phyloP scores from a whole-genome alignment of 2,113 vertebrate species.

The Engraulis encrasicolus region DNA sequence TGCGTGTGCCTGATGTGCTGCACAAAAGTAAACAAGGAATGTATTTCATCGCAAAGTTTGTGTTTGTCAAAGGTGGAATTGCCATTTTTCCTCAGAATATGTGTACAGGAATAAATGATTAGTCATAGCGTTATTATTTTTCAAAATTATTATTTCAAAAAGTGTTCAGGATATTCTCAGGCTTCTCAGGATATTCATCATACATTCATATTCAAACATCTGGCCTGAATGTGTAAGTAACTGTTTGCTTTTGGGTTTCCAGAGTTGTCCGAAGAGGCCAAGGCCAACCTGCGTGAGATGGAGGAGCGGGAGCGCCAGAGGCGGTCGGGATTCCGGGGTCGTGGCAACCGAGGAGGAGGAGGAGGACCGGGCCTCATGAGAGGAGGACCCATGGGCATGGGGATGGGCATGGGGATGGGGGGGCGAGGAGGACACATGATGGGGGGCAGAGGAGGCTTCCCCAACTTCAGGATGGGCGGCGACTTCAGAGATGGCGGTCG shows the following conservation, averaged over 20 bases:
- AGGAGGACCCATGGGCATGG: too few species aligned
- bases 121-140: too few species aligned
- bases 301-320: conserved; percentile 90
- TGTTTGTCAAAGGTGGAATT: too few species aligned
- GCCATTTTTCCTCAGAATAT: too few species aligned
- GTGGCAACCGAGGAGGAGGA: conserved; percentile 80
- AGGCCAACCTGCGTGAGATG: conserved; percentile 88
- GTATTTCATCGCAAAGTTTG: too few species aligned
- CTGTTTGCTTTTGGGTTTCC: conserved; percentile 25
- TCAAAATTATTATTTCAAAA: too few species aligned
- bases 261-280: conserved; percentile 97
- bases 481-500: conserved; percentile 81
- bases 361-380: conserved; percentile 77
- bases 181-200: too few species aligned
- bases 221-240: too few species aligned
- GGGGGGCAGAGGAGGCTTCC: conserved; percentile 74
- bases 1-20: neutral
- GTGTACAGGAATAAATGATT: too few species aligned
- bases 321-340: conserved; percentile 84
- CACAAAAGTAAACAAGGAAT: too few species aligned
- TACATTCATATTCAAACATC: too few species aligned
- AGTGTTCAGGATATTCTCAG: too few species aligned
- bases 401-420: conserved; percentile 54
- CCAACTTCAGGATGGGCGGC: conserved; percentile 75
- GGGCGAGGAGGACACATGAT: conserved; percentile 75